Conservation (phyloP, 2,888 invertebrate species). For the Acanthosoma haemorrhoidale region DNA sequence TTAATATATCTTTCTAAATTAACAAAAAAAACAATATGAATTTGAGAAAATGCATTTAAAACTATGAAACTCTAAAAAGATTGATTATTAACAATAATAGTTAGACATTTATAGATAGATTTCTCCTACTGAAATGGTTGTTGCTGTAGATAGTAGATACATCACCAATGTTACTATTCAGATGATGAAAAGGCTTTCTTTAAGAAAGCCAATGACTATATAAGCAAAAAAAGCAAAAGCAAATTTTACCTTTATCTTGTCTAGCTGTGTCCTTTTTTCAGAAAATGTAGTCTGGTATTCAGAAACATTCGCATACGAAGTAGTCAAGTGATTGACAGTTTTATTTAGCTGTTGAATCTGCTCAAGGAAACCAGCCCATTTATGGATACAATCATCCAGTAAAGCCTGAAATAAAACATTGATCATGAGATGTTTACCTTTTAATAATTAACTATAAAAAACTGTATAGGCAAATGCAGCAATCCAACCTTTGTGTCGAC, state of each 20-base stretch:
- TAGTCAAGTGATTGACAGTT: slow-evolving; percentile 71
- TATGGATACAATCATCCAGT: slow-evolving; percentile 81
- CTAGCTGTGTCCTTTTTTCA: slow-evolving; percentile 79
- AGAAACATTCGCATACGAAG: slow-evolving; percentile 64
- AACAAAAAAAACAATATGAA: too few relatives aligned
- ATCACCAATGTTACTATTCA: too few relatives aligned
- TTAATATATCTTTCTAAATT: not conserved
- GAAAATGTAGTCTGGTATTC: slow-evolving; percentile 74
- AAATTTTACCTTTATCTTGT: slow-evolving; percentile 61
- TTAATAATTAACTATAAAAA: not conserved
- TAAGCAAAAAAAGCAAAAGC: too few relatives aligned
- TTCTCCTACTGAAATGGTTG: too few relatives aligned
- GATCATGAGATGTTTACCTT: not conserved
- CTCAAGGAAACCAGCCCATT: slow-evolving; percentile 85
- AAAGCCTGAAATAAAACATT: slow-evolving; percentile 49
- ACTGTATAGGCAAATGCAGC: not conserved
- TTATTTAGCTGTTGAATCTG: slow-evolving; percentile 81
- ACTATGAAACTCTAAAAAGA: too few relatives aligned
- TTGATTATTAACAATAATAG: too few relatives aligned
- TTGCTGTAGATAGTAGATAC: too few relatives aligned
- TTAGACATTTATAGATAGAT: too few relatives aligned
- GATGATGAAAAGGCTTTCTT: too few relatives aligned
- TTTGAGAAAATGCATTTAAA: too few relatives aligned
- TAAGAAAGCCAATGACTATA: too few relatives aligned
- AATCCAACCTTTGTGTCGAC: slow-evolving; percentile 68